A percentile compares a stretch with the other conserved stretches of the same genome.
phyloP scores from a whole-genome alignment of 2,888 invertebrate genomes.

The Amiota minor region DNA sequence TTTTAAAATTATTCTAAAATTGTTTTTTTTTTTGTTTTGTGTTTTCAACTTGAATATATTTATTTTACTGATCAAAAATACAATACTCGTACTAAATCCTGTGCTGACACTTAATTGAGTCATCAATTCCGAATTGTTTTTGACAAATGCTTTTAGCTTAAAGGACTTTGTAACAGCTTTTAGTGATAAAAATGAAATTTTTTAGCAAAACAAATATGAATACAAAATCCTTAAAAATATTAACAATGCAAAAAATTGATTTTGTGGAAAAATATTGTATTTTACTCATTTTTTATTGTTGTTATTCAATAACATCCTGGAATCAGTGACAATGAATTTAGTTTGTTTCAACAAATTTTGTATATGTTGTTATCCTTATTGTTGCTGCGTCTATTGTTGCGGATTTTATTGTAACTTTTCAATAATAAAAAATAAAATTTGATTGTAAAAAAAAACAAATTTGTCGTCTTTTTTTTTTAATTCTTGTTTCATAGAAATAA shows the following conservation, averaged over 20 bases:
- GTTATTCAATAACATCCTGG: background rate
- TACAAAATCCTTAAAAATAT: background rate
- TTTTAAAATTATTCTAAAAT: background rate
- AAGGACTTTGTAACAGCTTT: background rate
- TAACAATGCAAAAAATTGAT: constrained; percentile 1
- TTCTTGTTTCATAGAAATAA: too few relatives aligned
- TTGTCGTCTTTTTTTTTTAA: background rate
- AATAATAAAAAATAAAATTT: constrained; percentile 20
- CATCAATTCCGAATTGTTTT: background rate
- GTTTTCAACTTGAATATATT: background rate
- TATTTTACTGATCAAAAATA: background rate
- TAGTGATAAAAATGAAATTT: background rate
- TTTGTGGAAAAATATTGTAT: background rate
- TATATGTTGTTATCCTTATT: too few relatives aligned
- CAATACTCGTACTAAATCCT: background rate
- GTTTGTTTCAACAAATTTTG: background rate
- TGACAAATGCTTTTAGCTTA: background rate
- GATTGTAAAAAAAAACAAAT: constrained; percentile 41
- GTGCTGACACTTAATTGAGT: background rate
- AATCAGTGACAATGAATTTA: background rate
- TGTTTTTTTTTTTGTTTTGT: background rate
- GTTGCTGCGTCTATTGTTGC: too few relatives aligned
- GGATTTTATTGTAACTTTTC: too few relatives aligned
- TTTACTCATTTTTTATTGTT: too few relatives aligned
- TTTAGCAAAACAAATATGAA: background rate